Percentiles rank a stretch among this genome's conserved stretches.
Evolutionary conservation across 2,113 vertebrate genomes (phyloP).

Genomic region (Elephas maximus): DNA sequence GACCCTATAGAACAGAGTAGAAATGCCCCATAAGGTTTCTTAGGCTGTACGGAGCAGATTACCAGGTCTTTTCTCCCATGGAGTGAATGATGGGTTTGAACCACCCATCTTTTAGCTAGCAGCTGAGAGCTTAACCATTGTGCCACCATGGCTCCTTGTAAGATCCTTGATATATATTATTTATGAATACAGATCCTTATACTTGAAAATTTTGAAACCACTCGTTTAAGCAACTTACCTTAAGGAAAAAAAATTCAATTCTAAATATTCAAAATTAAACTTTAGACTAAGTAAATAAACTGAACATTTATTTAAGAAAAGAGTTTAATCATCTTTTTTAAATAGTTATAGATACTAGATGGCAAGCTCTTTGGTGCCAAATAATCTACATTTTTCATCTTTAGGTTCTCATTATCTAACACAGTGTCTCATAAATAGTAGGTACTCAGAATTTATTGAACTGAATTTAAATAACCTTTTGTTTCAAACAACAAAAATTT

Average conservation of each 20-base stretch:
- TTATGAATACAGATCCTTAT: background rate
- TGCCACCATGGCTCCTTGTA: no score
- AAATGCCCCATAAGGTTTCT: no score
- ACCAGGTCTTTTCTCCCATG: no score
- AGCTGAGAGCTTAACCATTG: no score
- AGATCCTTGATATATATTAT: background rate
- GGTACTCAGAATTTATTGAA: background rate
- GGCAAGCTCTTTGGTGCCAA: background rate
- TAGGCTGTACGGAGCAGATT: no score
- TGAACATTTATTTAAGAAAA: background rate
- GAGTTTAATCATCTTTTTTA: background rate
- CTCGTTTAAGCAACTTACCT: background rate
- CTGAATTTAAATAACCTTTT: background rate
- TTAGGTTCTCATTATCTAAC: background rate
- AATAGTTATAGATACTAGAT: background rate
- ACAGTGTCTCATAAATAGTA: background rate
- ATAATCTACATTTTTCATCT: background rate
- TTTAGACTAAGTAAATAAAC: background rate
- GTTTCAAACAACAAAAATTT: no score
- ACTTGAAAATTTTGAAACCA: background rate
- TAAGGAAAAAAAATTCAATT: background rate
- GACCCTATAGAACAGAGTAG: no score
- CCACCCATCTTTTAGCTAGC: no score
- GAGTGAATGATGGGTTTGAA: no score
- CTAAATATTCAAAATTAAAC: background rate